Percentiles rank a stretch among this genome's conserved stretches.
phyloP scores from a whole-genome alignment of 2,888 invertebrate genomes.

The Ectemnius cavifrons region DNA sequence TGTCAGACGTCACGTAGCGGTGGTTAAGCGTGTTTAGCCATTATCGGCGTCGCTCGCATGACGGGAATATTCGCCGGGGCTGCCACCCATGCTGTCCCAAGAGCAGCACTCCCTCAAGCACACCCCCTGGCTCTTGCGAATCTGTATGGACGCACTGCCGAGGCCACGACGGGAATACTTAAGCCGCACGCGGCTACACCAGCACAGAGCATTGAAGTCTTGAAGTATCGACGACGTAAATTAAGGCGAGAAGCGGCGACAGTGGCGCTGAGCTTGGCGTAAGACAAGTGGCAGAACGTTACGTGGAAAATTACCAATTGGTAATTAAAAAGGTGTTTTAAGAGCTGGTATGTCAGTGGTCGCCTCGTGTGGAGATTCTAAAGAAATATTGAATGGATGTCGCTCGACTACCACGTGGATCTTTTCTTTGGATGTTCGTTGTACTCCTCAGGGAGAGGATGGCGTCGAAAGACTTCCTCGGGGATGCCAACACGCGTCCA shows the following conservation, averaged over 20 bases:
- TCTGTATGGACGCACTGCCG: conserved; percentile 44
- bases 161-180: conserved; percentile 43
- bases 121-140: conserved; percentile 32
- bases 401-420: too few relatives aligned
- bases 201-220: not conserved
- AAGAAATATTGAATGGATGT: too few relatives aligned
- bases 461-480: not conserved
- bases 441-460: too few relatives aligned
- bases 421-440: too few relatives aligned
- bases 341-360: not conserved
- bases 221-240: conserved; percentile 1
- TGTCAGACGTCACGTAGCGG: conserved; percentile 63
- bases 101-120: conserved; percentile 27
- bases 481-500: conserved; percentile 65
- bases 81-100: conserved; percentile 68
- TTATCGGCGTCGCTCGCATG: conserved; percentile 71
- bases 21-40: conserved; percentile 73
- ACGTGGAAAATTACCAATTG: not conserved
- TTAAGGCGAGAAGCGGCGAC: conserved; percentile 7
- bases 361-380: too few relatives aligned
- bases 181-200: conserved; percentile 22
- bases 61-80: conserved; percentile 70
- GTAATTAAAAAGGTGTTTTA: conserved; percentile 6
- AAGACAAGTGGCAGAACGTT: not conserved
- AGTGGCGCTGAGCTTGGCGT: not conserved